These are phyloP conservation scores for Andrena marginata DNA, from an alignment of 2,888 invertebrate genomes.

Conservation along the genomic window DNA sequence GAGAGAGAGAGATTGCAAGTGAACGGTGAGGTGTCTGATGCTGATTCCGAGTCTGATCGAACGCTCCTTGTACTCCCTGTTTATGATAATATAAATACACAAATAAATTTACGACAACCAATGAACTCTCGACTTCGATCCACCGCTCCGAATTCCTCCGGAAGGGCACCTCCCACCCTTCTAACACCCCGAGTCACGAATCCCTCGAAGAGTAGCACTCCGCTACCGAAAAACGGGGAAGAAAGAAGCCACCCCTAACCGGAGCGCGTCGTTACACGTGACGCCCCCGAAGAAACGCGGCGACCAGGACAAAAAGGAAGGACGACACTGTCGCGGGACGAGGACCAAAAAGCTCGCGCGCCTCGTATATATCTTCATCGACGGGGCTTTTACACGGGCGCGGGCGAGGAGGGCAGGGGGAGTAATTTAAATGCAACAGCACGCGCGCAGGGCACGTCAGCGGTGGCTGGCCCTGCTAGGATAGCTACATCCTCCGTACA, in stretches of 20 bases:
- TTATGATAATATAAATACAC: no score
- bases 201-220: not conserved
- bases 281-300: conserved; percentile 5
- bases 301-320: conserved; percentile 10
- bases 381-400: not conserved
- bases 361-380: conserved; percentile 50
- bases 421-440: conserved; percentile 60
- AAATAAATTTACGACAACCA: no score
- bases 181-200: not conserved
- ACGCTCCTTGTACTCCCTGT: no score
- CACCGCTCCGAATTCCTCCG: no score
- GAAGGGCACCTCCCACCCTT: no score
- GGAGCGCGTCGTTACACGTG: conserved; percentile 20
- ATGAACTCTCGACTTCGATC: no score
- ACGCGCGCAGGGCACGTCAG: conserved; percentile 43
- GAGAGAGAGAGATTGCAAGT: conserved; percentile 1
- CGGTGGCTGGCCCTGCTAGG: conserved; percentile 32
- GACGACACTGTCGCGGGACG: not conserved
- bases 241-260: not conserved
- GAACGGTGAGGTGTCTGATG: not conserved
- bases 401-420: not conserved
- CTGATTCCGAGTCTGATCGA: not conserved
- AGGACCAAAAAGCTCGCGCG: conserved; percentile 31
- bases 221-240: no score
- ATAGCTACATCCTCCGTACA: conserved; percentile 66